These are phyloP conservation scores for Bucco capensis DNA, from an alignment of 2,113 vertebrate species.

Conservation along the genomic window DNA sequence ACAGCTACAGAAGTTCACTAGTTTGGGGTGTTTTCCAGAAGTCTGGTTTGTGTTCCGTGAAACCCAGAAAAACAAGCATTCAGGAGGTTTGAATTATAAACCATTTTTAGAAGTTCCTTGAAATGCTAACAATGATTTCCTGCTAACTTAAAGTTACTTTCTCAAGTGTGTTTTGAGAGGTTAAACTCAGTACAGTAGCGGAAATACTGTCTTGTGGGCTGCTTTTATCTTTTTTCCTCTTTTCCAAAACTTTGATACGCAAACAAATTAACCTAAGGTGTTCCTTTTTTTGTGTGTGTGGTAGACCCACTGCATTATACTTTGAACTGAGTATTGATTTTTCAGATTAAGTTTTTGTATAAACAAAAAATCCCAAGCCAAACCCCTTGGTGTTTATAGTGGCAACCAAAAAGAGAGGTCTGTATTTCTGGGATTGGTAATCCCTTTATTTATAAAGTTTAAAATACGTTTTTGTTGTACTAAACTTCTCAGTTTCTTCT, in stretches of 20 bases:
- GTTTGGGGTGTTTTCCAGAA: conserved; percentile 22
- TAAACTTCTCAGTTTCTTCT: conserved; percentile 99
- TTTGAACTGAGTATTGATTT: conserved; percentile 12
- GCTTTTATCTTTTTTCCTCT: background rate
- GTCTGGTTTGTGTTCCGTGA: conserved; percentile 21
- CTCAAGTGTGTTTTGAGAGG: conserved; percentile 19
- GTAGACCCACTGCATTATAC: conserved; percentile 37
- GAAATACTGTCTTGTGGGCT: conserved; percentile 17
- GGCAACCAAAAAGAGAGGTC: conserved; percentile 67
- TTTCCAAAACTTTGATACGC: background rate
- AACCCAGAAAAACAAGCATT: conserved; percentile 35
- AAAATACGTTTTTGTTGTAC: conserved; percentile 79
- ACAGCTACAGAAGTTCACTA: background rate
- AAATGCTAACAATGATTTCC: background rate
- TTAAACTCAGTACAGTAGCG: background rate
- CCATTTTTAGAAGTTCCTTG: conserved; percentile 46
- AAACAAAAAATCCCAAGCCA: conserved; percentile 5
- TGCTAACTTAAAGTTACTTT: conserved; percentile 15
- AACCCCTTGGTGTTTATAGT: conserved; percentile 56
- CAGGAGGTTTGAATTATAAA: conserved; percentile 11
- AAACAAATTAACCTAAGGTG: background rate
- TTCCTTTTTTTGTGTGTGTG: background rate
- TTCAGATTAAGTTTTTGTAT: conserved; percentile 44
- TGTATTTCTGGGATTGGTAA: conserved; percentile 70
- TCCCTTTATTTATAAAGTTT: conserved; percentile 59